Conservation (phyloP, 2,113 vertebrate genomes). For the Hydrochoerus hydrochaeris region DNA sequence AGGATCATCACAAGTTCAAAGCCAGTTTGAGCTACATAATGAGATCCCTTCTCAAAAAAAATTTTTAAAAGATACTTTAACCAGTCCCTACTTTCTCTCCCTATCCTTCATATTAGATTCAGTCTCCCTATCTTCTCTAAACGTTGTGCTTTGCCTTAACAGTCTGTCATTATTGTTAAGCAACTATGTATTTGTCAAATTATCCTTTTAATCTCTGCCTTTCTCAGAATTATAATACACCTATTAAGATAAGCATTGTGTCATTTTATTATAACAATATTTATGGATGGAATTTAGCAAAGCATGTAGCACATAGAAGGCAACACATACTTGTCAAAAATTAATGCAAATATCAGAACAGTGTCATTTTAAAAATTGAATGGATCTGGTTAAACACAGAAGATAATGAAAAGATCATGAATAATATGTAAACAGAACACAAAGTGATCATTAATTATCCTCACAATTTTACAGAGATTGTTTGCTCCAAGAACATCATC, state of each 20-base stretch:
- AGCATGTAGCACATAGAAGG: not conserved
- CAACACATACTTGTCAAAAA: not conserved
- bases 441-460: constrained; percentile 64
- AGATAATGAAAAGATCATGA: constrained; percentile 23
- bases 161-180: constrained; percentile 17
- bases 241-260: not conserved
- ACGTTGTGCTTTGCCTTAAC: not conserved
- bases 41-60: not conserved
- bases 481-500: constrained; percentile 20
- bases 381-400: constrained; percentile 47
- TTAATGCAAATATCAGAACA: not conserved
- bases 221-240: not conserved
- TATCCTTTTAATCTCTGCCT: constrained; percentile 11
- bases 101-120: not conserved
- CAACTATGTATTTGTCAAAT: constrained; percentile 31
- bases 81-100: not conserved
- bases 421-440: constrained; percentile 45
- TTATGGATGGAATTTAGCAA: not conserved
- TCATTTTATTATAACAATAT: not conserved
- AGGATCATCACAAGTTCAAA: not conserved
- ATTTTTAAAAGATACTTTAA: not conserved
- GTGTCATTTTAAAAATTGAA: constrained; percentile 26
- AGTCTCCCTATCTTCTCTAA: not conserved
- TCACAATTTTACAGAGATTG: constrained; percentile 22
- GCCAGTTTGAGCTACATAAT: not conserved